Conservation (phyloP, 2,797 vertebrate species). For the Pteropus rufus region DNA sequence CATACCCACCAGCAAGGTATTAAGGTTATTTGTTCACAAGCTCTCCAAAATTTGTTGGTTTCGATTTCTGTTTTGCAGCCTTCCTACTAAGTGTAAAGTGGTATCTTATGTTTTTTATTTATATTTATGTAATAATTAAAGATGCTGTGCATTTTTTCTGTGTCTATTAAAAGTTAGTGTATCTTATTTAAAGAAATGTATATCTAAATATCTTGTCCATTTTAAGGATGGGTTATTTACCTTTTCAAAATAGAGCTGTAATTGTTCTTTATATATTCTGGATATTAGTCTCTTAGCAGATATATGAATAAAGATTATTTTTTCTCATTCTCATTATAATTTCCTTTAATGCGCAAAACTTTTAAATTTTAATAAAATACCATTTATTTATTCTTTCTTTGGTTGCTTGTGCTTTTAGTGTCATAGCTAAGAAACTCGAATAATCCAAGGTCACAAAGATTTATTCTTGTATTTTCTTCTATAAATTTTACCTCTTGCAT, state of each 20-base stretch:
- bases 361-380: background rate
- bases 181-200: background rate
- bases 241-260: background rate
- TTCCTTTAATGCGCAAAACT: background rate
- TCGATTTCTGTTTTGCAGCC: background rate
- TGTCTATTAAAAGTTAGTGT: background rate
- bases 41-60: background rate
- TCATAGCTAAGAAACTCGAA: no score
- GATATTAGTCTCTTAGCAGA: background rate
- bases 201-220: background rate
- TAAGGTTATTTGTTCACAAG: no score
- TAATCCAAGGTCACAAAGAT: background rate
- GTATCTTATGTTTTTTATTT: background rate
- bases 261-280: background rate
- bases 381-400: background rate
- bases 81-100: background rate
- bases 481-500: background rate
- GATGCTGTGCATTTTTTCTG: background rate
- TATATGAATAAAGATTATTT: background rate
- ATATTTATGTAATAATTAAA: background rate
- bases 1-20: background rate
- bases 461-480: background rate
- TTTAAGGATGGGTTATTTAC: background rate
- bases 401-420: no score
- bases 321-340: background rate